Conservation (phyloP, 1,140 invertebrate genomes). For the Polyergus mexicanus region DNA sequence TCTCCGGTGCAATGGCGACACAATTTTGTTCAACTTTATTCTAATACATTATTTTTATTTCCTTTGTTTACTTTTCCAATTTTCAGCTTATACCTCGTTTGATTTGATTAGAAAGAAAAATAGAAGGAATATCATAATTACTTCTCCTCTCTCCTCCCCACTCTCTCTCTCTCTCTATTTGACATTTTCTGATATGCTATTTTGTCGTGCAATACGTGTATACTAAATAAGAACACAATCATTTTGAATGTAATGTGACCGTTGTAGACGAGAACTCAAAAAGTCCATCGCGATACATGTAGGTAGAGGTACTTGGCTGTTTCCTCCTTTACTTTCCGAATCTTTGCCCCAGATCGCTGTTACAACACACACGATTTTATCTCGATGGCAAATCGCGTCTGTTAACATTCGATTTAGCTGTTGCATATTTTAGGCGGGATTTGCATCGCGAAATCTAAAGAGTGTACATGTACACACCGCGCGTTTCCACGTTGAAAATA, state of each 20-base stretch:
- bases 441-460: constrained; percentile 35
- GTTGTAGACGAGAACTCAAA: neutral
- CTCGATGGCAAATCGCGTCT: constrained; percentile 6
- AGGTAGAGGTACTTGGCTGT: neutral
- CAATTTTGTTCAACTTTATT: neutral
- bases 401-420: constrained; percentile 36
- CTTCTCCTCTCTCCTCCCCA: too few relatives aligned
- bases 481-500: neutral
- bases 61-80: neutral
- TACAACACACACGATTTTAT: constrained; percentile 20
- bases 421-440: constrained; percentile 42
- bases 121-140: neutral
- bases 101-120: neutral
- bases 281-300: neutral
- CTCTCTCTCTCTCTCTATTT: neutral
- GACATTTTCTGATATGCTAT: constrained; percentile 31
- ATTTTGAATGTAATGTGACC: neutral
- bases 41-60: neutral
- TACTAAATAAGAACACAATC: constrained; percentile 43
- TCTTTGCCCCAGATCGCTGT: neutral
- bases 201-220: neutral
- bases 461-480: neutral
- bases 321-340: constrained; percentile 15
- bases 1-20: neutral
- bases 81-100: neutral